Conservation (phyloP, 2,797 vertebrate species). For the Zalophus californianus region DNA sequence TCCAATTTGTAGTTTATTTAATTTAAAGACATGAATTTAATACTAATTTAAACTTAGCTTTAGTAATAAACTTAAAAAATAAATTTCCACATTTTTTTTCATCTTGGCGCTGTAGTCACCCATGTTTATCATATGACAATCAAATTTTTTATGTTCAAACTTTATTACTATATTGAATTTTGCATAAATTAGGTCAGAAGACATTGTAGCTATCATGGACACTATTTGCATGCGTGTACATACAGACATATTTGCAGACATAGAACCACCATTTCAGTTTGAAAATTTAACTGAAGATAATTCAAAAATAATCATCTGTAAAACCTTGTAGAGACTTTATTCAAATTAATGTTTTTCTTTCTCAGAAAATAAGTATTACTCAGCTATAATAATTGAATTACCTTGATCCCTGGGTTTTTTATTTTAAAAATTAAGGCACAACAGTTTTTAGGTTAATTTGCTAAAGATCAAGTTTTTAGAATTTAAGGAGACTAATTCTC, state of each 20-base stretch:
- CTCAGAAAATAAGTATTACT: conserved; percentile 20
- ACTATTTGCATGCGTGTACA: background rate
- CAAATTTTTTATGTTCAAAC: conserved; percentile 2
- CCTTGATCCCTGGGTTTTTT: conserved; percentile 13
- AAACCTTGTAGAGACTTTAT: conserved; percentile 38
- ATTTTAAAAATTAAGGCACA: conserved; percentile 33
- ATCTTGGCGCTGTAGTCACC: background rate
- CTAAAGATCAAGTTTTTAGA: conserved; percentile 49
- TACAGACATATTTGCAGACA: background rate
- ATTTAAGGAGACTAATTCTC: conserved; percentile 18
- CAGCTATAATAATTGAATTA: conserved; percentile 60
- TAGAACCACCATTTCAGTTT: background rate
- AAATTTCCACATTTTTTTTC: background rate
- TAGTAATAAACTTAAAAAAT: conserved; percentile 54
- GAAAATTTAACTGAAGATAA: conserved; percentile 34
- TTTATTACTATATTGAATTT: conserved; percentile 55
- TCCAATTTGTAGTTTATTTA: conserved; percentile 3
- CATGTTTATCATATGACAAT: conserved; percentile 40
- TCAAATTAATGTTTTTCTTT: conserved; percentile 58
- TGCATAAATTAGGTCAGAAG: conserved; percentile 2
- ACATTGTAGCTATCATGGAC: background rate
- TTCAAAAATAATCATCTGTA: conserved; percentile 59
- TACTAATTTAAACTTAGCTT: conserved; percentile 38
- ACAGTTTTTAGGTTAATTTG: background rate
- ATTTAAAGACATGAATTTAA: background rate